Base-by-base conservation (phyloP, 2,888 invertebrate species). In the Stegophylla sp. region DNA sequence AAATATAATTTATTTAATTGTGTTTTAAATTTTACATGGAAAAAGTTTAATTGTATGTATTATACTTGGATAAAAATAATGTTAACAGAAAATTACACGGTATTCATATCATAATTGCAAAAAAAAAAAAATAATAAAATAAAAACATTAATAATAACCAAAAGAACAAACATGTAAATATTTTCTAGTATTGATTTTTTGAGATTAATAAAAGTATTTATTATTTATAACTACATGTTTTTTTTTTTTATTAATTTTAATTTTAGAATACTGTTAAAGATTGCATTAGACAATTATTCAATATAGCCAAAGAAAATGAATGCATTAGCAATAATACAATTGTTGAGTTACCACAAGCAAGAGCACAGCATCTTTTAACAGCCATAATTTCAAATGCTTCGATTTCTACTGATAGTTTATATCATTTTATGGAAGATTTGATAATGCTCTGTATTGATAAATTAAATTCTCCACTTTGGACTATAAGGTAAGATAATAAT, bases 331-430 rank as follows among this genome's bases (percentile, higher is more conserved):
- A 17, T 23, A 48, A 79, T 23, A 63, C 48, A 34, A 41, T 79
- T 20, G 61, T 79, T 61, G 91, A 92, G 85, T 85, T 90, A 61
- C 90, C 91, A 0, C 89, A 90, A 84, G 90, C 90, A 0, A 89
- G 90, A 84, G 90, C 90, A 61, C 88, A 91, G 69, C 89, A 89
- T 85, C 87, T 89, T 77, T 84, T 92, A 0, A 89, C 89, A 77
- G 87, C 88, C 1, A 84, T 91, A 48, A 89, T 91, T 13, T 88
- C 88, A 71, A 91, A 92, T 84, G 88, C 91, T 0, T 88, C 82
- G 23, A 81, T 82, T 74, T 75, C 74, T 23, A 72, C 56, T 41
- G 56, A 82, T n/a, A 61, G 51, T 66, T 82, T 83, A 34, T 75
- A 69, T 23, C 43, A 23, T 51, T 83, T 74, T 72, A 79, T 83